Conservation (phyloP, 2,113 vertebrate species). For the Pomatorhinus ruficollis region DNA sequence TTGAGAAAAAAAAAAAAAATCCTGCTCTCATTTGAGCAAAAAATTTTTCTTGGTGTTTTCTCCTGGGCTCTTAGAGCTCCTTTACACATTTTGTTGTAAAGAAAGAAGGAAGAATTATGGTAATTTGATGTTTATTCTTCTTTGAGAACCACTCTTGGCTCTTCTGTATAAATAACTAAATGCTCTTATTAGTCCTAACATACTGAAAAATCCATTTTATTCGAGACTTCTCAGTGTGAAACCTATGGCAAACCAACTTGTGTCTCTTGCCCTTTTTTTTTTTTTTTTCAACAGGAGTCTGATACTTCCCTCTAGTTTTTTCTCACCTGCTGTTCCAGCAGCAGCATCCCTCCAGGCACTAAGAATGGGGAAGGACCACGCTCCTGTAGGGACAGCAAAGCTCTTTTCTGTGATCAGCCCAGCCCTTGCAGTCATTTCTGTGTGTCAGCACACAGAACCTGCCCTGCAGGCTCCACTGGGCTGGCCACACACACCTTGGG, state of each 20-base stretch:
- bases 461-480: background rate
- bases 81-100: conserved; percentile 4
- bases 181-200: conserved; percentile 52
- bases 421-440: background rate
- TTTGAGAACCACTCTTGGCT: conserved; percentile 25
- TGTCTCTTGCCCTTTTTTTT: background rate
- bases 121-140: conserved; percentile 63
- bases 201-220: conserved; percentile 36
- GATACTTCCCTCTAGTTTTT: background rate
- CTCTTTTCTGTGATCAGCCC: background rate
- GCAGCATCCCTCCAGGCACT: background rate
- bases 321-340: background rate
- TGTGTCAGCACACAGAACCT: background rate
- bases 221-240: conserved; percentile 13
- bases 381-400: background rate
- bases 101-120: conserved; percentile 56
- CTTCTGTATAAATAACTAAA: conserved; percentile 66
- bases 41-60: background rate
- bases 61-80: conserved; percentile 1
- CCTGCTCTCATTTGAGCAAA: background rate
- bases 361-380: background rate
- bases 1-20: background rate
- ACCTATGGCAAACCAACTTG: conserved; percentile 39
- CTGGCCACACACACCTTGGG: background rate
- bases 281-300: background rate